A percentile compares a stretch with the other conserved stretches of the same genome.
Conservation (phyloP, 30 jellyfish, hydroid and myxozoan genomes). For the Hydra vulgaris region DNA sequence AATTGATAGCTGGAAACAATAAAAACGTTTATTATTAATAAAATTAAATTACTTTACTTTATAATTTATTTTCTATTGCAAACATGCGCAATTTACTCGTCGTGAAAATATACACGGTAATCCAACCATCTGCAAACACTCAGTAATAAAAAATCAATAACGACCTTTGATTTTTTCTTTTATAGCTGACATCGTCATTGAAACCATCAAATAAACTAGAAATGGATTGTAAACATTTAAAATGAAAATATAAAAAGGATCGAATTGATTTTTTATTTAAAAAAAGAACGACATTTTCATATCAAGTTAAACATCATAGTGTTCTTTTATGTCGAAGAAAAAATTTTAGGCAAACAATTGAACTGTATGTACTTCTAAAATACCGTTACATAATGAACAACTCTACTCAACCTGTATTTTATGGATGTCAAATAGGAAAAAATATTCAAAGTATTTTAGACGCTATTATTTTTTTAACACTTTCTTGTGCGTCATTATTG, state of each 20-base stretch:
- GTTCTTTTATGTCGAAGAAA: no score
- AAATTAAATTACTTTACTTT: no score
- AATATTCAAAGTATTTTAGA: not conserved
- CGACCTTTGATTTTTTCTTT: no score
- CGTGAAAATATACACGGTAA: not conserved
- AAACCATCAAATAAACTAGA: not conserved
- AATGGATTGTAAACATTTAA: not conserved
- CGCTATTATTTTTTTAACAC: constrained; percentile 20
- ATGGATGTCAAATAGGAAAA: not conserved
- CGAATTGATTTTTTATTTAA: not conserved
- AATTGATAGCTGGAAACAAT: no score
- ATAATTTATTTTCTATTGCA: not conserved
- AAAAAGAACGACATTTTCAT: not conserved
- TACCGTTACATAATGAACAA: not conserved
- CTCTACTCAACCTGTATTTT: not conserved
- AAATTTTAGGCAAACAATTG: not conserved
- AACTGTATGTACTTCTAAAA: no score
- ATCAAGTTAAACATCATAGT: not conserved
- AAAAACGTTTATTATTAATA: no score
- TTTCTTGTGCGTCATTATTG: constrained; percentile 31
- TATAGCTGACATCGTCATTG: not conserved
- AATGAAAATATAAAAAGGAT: not conserved
- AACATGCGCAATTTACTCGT: not conserved
- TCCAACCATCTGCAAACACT: not conserved
- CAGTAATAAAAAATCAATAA: not conserved